Conservation (phyloP, 2,797 vertebrate genomes). For the Picus viridis region DNA sequence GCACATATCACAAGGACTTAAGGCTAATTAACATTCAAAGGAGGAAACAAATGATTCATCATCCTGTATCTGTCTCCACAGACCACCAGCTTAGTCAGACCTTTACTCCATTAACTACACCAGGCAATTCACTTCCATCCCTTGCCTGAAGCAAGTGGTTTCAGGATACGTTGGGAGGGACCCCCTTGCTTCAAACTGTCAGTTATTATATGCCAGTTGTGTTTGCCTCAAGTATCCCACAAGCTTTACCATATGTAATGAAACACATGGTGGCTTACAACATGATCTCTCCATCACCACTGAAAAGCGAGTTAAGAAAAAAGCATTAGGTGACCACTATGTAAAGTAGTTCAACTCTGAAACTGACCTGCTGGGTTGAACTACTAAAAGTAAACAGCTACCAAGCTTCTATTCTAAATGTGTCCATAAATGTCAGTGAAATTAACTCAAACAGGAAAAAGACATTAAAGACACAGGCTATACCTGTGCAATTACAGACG, state of each 20-base stretch:
- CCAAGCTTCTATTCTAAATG: not conserved
- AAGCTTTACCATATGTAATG: not conserved
- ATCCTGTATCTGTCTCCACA: not conserved
- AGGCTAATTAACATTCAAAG: not conserved
- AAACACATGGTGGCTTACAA: not conserved
- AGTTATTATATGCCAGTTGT: not conserved
- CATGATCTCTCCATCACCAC: not conserved
- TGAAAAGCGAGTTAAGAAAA: not conserved
- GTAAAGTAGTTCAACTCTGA: not conserved
- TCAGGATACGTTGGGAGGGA: not conserved
- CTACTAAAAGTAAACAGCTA: not conserved
- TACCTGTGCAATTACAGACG: not conserved
- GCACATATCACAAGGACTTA: not conserved
- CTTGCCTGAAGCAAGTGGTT: not conserved
- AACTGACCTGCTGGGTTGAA: not conserved
- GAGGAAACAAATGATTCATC: not conserved
- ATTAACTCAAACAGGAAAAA: not conserved
- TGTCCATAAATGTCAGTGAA: not conserved
- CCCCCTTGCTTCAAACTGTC: rapidly evolving
- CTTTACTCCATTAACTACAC: not conserved
- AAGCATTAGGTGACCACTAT: not conserved
- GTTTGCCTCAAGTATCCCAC: not conserved
- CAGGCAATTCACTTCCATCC: not conserved
- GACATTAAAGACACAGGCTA: not conserved
- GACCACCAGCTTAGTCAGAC: conserved; percentile 3